These are phyloP conservation scores for Nicator chloris DNA, from an alignment of 2,113 vertebrate species.

Conservation along the genomic window DNA sequence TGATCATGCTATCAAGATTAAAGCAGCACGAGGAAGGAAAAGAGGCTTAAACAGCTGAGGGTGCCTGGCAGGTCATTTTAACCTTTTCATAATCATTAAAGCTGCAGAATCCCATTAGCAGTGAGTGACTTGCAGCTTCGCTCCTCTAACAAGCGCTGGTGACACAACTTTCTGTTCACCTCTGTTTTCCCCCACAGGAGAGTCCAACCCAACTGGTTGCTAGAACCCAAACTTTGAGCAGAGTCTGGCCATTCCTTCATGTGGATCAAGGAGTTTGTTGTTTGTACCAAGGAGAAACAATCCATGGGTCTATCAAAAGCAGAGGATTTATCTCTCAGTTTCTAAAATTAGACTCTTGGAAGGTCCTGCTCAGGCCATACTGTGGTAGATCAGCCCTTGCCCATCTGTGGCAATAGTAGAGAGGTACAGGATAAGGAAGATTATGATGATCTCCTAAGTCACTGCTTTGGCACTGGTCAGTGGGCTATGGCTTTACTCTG, in stretches of 20 bases:
- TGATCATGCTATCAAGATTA: slow-evolving; percentile 81
- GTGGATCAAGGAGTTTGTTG: fast-evolving
- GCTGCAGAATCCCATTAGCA: slow-evolving; percentile 61
- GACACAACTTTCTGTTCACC: not conserved
- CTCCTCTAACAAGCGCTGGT: fast-evolving
- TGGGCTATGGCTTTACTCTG: not conserved
- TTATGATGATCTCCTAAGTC: slow-evolving; percentile 34
- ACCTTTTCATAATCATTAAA: slow-evolving; percentile 70
- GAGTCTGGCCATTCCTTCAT: fast-evolving
- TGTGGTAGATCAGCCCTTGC: not conserved
- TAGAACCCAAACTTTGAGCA: not conserved
- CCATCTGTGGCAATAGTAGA: not conserved
- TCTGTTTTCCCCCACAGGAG: not conserved
- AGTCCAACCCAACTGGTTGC: not conserved
- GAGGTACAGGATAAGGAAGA: slow-evolving; percentile 10
- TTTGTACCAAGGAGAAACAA: not conserved
- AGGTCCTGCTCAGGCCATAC: slow-evolving; percentile 1
- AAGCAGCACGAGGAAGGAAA: slow-evolving; percentile 80
- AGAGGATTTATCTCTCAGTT: not conserved
- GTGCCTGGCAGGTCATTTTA: slow-evolving; percentile 70
- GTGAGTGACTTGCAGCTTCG: not conserved
- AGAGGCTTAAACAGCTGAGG: slow-evolving; percentile 77
- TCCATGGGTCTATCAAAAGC: not conserved
- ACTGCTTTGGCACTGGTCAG: not conserved
- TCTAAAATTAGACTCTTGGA: slow-evolving; percentile 45